These are phyloP conservation scores for Drosophila formosana DNA, from an alignment of 2,888 invertebrate genomes.

Conservation along the genomic window DNA sequence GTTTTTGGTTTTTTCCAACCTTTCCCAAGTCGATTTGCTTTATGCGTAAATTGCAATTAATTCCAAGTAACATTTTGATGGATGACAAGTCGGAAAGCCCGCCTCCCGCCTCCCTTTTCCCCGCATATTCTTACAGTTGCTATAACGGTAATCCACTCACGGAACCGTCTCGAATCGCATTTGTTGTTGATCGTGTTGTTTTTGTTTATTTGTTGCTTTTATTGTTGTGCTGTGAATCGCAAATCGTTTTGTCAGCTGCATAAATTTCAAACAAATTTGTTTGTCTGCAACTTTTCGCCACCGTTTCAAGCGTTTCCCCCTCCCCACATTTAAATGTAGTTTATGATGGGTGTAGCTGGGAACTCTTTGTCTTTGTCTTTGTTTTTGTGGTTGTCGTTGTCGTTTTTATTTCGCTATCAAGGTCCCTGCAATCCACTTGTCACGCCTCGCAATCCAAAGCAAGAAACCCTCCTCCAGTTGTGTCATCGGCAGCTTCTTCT, in stretches of 20 bases:
- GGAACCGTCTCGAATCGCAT: constrained; percentile 29
- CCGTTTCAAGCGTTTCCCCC: constrained; percentile 8
- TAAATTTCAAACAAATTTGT: constrained; percentile 44
- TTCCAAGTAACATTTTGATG: constrained; percentile 47
- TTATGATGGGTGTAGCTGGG: constrained; percentile 1
- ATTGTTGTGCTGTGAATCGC: not conserved
- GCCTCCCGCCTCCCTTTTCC: not conserved
- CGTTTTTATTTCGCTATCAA: constrained; percentile 1
- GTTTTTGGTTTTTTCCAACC: constrained; percentile 41
- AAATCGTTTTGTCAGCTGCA: constrained; percentile 52
- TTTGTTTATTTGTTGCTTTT: constrained; percentile 21
- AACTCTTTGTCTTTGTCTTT: constrained; percentile 15
- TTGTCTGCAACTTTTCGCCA: constrained; percentile 33
- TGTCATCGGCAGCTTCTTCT: not conserved
- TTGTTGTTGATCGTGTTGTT: constrained; percentile 14
- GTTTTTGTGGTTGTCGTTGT: not conserved
- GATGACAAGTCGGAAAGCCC: constrained; percentile 37
- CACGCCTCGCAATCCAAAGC: constrained; percentile 6
- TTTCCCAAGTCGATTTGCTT: constrained; percentile 46
- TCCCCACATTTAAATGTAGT: constrained; percentile 3
- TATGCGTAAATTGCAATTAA: constrained; percentile 76
- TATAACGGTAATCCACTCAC: constrained; percentile 34
- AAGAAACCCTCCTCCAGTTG: constrained; percentile 14
- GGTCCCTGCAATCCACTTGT: constrained; percentile 34
- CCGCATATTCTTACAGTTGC: constrained; percentile 27